phyloP scores from a whole-genome alignment of 2,888 invertebrate genomes.

The Nephrocerus scutellatus region DNA sequence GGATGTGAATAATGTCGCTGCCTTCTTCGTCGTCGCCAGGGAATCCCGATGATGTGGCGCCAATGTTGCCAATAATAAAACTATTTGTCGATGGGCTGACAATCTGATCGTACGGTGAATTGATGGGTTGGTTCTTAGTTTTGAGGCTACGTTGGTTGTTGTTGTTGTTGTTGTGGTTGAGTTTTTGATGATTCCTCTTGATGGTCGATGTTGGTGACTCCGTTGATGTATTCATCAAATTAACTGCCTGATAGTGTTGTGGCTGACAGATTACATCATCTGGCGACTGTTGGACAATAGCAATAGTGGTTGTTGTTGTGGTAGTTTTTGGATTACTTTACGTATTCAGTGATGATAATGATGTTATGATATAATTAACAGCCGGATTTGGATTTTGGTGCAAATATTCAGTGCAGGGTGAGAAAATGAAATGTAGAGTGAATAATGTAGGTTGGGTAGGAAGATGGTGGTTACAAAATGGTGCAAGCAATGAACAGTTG shows the following conservation, averaged over 20 bases:
- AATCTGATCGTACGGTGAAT: conserved; percentile 18
- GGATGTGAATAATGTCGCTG: conserved; percentile 19
- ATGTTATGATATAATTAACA: too few species aligned
- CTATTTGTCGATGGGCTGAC: conserved; percentile 20
- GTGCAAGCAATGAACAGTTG: too few species aligned
- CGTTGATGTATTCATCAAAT: conserved; percentile 20
- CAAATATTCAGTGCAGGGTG: too few species aligned
- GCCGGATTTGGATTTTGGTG: too few species aligned
- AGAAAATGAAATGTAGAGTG: too few species aligned
- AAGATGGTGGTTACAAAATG: too few species aligned
- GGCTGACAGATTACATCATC: conserved; percentile 20
- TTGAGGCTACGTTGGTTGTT: conserved; percentile 14
- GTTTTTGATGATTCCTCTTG: conserved; percentile 9
- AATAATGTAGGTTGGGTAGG: too few species aligned
- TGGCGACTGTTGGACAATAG: conserved; percentile 22
- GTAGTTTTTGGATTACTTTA: too few species aligned
- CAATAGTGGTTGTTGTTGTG: too few species aligned
- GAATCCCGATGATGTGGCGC: conserved; percentile 15
- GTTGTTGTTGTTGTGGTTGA: conserved; percentile 15
- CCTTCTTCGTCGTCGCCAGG: conserved; percentile 17
- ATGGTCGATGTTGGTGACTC: conserved; percentile 11
- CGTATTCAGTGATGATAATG: too few species aligned
- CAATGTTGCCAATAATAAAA: conserved; percentile 22
- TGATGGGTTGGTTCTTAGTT: conserved; percentile 15
- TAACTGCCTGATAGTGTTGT: too few species aligned